A percentile compares a stretch with the other conserved stretches of the same genome.
phyloP scores from a whole-genome alignment of 2,113 vertebrate species.

The Accipiter virgatus region DNA sequence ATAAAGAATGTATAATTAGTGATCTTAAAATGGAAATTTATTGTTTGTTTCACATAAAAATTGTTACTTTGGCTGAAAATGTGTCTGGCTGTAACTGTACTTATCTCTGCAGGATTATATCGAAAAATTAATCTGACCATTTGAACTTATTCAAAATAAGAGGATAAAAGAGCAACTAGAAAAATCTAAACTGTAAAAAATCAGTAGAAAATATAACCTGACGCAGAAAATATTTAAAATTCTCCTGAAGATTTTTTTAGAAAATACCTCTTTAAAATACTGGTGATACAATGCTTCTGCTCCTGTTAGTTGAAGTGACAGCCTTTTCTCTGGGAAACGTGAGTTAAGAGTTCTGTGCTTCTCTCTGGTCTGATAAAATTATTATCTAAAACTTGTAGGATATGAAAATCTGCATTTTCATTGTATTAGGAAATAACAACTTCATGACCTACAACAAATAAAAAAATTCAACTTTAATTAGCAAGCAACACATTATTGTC shows the following conservation, averaged over 20 bases:
- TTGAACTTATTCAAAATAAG: neutral
- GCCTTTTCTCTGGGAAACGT: neutral
- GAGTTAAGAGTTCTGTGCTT: neutral
- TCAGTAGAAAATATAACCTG: neutral
- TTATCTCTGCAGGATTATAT: neutral
- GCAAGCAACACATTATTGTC: neutral
- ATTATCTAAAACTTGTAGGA: neutral
- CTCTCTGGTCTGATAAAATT: neutral
- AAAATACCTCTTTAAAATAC: neutral
- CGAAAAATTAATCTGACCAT: neutral
- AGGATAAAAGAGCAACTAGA: neutral
- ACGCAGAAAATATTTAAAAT: neutral
- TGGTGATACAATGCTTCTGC: neutral
- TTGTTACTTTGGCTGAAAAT: neutral
- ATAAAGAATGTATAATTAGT: neutral
- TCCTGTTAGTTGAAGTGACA: neutral
- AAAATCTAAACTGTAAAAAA: neutral
- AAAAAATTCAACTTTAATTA: neutral
- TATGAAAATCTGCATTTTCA: neutral
- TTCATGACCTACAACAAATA: neutral
- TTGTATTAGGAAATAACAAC: neutral
- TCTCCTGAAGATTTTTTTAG: neutral
- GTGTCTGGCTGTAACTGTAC: neutral
- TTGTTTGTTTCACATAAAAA: neutral
- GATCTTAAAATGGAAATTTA: neutral